These are phyloP conservation scores for Oreochromis tanganicae DNA, from an alignment of 2,113 vertebrate genomes.

Conservation along the genomic window DNA sequence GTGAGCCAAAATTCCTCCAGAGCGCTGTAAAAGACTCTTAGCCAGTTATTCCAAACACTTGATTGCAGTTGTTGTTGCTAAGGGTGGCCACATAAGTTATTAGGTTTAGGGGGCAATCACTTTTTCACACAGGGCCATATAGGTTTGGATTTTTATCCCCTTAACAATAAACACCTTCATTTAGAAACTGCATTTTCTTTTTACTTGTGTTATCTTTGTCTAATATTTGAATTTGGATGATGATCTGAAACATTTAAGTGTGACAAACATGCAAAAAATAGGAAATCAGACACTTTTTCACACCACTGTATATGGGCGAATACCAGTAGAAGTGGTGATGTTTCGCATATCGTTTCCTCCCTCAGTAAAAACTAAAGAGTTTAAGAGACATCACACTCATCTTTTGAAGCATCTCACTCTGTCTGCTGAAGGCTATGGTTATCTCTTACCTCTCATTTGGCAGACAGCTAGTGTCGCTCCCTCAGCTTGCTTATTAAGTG, in stretches of 20 bases:
- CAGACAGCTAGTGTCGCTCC: neutral
- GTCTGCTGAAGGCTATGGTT: slow-evolving; percentile 17
- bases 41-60: neutral
- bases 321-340: neutral
- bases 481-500: slow-evolving; percentile 33
- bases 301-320: neutral
- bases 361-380: neutral
- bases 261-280: neutral
- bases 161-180: neutral
- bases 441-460: slow-evolving; percentile 22
- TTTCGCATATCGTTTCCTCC: neutral
- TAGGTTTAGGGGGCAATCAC: neutral
- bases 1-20: neutral
- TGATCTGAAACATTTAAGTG: neutral
- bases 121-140: neutral
- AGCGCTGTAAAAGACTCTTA: neutral
- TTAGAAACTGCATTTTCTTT: neutral
- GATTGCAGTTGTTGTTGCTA: neutral
- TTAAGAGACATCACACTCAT: neutral
- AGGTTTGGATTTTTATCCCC: accelerated
- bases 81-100: neutral
- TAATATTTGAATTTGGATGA: neutral
- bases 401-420: neutral
- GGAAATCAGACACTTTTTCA: neutral
- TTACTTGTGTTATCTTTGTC: neutral